Evolutionary conservation across 2,113 vertebrate species (phyloP).

Genomic region (Pterocles burchelli): DNA sequence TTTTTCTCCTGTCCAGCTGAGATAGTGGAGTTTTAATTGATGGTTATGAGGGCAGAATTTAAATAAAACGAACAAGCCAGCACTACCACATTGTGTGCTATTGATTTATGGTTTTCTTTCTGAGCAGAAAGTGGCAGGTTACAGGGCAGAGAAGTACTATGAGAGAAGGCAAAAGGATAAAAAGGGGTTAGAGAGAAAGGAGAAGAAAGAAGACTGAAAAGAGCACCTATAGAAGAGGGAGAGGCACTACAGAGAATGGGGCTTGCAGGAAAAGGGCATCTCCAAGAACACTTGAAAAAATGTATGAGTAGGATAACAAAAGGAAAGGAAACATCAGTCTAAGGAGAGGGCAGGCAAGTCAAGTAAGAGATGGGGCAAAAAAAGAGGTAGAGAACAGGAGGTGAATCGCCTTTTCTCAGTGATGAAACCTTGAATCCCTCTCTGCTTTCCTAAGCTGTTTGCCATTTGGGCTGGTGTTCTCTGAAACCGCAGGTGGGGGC

Average conservation of each 20-base stretch:
- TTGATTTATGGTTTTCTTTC: not conserved
- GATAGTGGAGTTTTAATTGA: not conserved
- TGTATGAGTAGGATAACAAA: not conserved
- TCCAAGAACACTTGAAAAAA: not conserved
- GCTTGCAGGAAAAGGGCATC: not conserved
- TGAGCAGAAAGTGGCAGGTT: not conserved
- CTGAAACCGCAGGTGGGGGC: fast-evolving
- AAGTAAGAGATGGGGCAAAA: not conserved
- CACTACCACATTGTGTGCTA: not conserved
- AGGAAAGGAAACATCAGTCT: not conserved
- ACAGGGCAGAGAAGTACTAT: not conserved
- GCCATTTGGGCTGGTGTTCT: fast-evolving
- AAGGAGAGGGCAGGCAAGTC: not conserved
- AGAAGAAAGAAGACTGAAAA: not conserved
- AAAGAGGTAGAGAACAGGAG: not conserved
- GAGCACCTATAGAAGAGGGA: not conserved
- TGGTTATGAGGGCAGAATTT: not conserved
- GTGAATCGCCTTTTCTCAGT: not conserved
- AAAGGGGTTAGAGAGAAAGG: not conserved
- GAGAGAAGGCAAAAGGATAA: not conserved
- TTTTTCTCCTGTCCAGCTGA: not conserved
- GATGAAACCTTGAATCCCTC: not conserved
- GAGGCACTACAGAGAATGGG: not conserved
- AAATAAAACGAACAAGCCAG: not conserved
- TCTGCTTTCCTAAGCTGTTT: not conserved